A percentile compares a stretch with the other conserved stretches of the same genome.
Evolutionary conservation across 2,888 invertebrate genomes (phyloP).

Genomic region (Drosophila incognita): DNA sequence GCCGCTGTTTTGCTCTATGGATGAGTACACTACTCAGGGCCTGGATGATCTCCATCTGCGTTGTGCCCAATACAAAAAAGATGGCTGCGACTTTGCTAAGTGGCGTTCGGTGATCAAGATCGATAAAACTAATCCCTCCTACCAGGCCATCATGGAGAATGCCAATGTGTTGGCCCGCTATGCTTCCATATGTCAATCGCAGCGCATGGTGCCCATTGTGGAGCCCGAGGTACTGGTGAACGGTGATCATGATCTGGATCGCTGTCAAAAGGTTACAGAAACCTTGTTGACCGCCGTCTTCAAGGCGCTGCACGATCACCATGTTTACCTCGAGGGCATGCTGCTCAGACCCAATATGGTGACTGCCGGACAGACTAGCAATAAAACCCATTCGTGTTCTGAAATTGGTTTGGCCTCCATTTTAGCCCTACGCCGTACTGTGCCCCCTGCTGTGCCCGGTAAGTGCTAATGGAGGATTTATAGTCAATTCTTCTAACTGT

Average conservation of each 20-base stretch:
- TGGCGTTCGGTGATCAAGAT: constrained; percentile 99
- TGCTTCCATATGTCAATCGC: constrained; percentile 97
- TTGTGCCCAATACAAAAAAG: constrained; percentile 98
- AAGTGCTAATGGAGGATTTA: constrained; percentile 49
- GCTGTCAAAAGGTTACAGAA: constrained; percentile 97
- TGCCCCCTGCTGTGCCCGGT: constrained; percentile 98
- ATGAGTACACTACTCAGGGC: constrained; percentile 99
- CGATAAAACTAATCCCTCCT: constrained; percentile 94
- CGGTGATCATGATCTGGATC: constrained; percentile 97
- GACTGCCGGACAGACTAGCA: constrained; percentile 93
- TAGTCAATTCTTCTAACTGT: neutral
- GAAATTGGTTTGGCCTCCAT: constrained; percentile 97
- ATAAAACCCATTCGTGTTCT: constrained; percentile 90
- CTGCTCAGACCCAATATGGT: constrained; percentile 99
- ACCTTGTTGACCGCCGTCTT: constrained; percentile 96
- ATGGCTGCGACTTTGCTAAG: constrained; percentile 98
- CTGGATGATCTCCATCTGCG: constrained; percentile 96
- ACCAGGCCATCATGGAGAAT: constrained; percentile 95
- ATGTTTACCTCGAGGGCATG: constrained; percentile 98
- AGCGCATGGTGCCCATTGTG: constrained; percentile 98
- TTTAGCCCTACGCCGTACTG: constrained; percentile 94
- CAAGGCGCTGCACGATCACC: constrained; percentile 98
- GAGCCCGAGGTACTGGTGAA: constrained; percentile 99
- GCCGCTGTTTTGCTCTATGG: constrained; percentile 95
- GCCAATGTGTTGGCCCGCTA: constrained; percentile 98